A percentile compares a stretch with the other conserved stretches of the same genome.
phyloP scores from a whole-genome alignment of 1,140 invertebrate genomes.

The Steinernema khuongi region DNA sequence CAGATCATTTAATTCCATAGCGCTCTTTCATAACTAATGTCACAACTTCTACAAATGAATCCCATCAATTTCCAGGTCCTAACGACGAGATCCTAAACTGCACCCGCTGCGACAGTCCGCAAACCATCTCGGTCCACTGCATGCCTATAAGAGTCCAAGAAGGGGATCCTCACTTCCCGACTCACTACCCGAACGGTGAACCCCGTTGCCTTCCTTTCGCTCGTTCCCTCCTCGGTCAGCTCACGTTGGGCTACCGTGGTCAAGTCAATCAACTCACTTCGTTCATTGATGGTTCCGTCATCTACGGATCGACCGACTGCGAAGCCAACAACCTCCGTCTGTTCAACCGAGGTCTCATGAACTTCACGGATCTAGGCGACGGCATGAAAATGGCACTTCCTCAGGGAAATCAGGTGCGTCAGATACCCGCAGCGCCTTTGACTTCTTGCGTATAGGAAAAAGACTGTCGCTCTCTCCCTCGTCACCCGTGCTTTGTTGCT shows the following conservation, averaged over 20 bases:
- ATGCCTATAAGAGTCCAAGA: conserved; percentile 51
- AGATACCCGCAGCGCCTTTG: not conserved
- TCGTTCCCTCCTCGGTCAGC: conserved; percentile 81
- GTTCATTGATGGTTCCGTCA: conserved; percentile 62
- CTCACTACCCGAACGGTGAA: conserved; percentile 69
- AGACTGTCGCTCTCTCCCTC: conserved; percentile 50
- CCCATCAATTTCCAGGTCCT: conserved; percentile 41
- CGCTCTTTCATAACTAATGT: too few species aligned
- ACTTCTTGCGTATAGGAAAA: conserved; percentile 35
- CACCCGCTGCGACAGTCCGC: conserved; percentile 53
- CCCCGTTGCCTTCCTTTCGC: conserved; percentile 85
- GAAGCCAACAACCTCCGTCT: conserved; percentile 59
- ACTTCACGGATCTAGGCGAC: conserved; percentile 41
- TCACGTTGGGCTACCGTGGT: conserved; percentile 64
- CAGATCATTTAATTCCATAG: too few species aligned
- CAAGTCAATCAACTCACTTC: conserved; percentile 64
- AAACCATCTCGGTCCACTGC: conserved; percentile 55
- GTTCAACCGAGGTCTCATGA: conserved; percentile 44
- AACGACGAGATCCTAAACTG: conserved; percentile 57
- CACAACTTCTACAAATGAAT: too few species aligned
- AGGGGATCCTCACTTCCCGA: conserved; percentile 62
- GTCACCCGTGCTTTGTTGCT: conserved; percentile 60
- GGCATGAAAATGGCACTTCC: conserved; percentile 39
- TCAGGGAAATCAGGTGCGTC: conserved; percentile 29
- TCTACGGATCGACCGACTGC: conserved; percentile 61